Conservation (phyloP, 2,888 invertebrate genomes). For the Cordilura impudica region DNA sequence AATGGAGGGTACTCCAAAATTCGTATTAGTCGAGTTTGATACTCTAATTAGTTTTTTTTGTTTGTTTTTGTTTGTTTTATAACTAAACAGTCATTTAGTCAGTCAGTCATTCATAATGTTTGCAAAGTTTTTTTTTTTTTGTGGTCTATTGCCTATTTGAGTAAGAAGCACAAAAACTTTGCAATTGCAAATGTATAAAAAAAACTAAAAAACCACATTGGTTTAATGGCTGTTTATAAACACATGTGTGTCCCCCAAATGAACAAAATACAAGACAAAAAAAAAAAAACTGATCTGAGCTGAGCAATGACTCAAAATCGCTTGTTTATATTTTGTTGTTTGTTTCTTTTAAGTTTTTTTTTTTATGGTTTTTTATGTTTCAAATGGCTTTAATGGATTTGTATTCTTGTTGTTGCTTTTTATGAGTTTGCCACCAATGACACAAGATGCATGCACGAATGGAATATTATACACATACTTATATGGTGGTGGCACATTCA, state of each 20-base stretch:
- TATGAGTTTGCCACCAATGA: slow-evolving; percentile 52
- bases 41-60: too few species aligned
- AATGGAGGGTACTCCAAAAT: too few species aligned
- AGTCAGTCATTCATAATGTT: too few species aligned
- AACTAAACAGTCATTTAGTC: too few species aligned
- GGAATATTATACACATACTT: not conserved
- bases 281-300: not conserved
- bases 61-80: too few species aligned
- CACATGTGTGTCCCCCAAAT: slow-evolving; percentile 58
- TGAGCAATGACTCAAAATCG: slow-evolving; percentile 54
- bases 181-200: slow-evolving; percentile 13
- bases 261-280: slow-evolving; percentile 44
- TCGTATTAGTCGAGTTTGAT: too few species aligned
- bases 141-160: too few species aligned
- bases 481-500: not conserved
- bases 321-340: slow-evolving; percentile 19
- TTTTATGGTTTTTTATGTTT: slow-evolving; percentile 1
- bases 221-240: slow-evolving; percentile 58
- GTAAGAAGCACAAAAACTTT: too few species aligned
- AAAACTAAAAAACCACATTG: slow-evolving; percentile 42
- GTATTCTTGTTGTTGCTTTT: slow-evolving; percentile 41
- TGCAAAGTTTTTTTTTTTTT: too few species aligned
- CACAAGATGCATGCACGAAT: slow-evolving; percentile 43
- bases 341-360: not conserved
- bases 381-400: too few species aligned